A percentile compares a stretch with the other conserved stretches of the same genome.
Conservation (phyloP, 2,888 invertebrate species). For the Portevinia maculata region DNA sequence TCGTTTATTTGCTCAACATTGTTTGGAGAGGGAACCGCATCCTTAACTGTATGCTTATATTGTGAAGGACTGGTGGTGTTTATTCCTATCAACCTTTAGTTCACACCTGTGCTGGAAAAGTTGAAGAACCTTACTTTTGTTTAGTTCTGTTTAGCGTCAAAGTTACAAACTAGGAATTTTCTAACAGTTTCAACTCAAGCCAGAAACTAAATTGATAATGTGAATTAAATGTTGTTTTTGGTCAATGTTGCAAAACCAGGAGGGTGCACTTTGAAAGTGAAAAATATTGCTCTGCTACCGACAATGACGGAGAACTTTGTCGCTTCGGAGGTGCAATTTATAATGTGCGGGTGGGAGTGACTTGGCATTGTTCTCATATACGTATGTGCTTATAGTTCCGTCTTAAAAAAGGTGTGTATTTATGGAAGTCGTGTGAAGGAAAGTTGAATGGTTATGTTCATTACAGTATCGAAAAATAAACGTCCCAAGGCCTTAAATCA, state of each 20-base stretch:
- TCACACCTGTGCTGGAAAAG: constrained; percentile 36
- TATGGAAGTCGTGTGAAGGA: no score
- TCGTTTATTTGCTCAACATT: constrained; percentile 1
- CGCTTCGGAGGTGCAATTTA: constrained; percentile 35
- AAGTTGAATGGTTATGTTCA: no score
- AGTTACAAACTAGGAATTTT: constrained; percentile 26
- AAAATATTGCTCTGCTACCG: constrained; percentile 1
- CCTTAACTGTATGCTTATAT: not conserved
- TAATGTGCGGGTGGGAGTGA: constrained; percentile 4
- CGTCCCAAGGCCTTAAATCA: no score
- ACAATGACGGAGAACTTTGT: constrained; percentile 31
- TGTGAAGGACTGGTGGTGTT: not conserved
- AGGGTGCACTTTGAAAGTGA: not conserved
- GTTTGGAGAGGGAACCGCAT: not conserved
- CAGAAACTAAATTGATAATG: constrained; percentile 42
- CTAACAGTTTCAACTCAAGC: constrained; percentile 4
- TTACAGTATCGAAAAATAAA: no score
- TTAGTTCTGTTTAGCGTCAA: constrained; percentile 10
- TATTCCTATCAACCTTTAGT: constrained; percentile 7
- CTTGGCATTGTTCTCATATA: no score
- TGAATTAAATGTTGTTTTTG: constrained; percentile 32
- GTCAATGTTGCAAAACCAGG: constrained; percentile 11
- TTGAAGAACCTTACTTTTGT: constrained; percentile 25
- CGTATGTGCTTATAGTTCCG: no score
- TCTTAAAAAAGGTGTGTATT: no score